Conservation (phyloP, 2,888 invertebrate species). For the Sinopyrophorus schimmeli region DNA sequence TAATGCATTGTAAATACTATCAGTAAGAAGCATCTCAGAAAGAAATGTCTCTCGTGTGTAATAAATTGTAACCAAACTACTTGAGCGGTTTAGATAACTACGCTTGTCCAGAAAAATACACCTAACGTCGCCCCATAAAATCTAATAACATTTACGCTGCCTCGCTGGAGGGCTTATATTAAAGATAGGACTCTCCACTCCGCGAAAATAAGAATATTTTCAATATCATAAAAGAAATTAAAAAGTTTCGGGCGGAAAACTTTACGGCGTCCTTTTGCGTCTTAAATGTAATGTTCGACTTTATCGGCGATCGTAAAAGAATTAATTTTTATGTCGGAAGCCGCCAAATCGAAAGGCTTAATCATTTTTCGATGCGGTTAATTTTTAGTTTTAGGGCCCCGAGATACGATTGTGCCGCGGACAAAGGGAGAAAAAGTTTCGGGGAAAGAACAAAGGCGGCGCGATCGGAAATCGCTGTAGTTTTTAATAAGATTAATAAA, state of each 20-base stretch:
- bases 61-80: conserved; percentile 24
- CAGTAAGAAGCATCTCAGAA: conserved; percentile 19
- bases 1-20: conserved; percentile 19
- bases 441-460: too few species aligned
- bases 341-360: too few species aligned
- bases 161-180: conserved; percentile 39
- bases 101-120: conserved; percentile 22
- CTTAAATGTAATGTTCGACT: too few species aligned
- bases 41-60: conserved; percentile 26
- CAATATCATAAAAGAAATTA: conserved; percentile 42
- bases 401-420: too few species aligned
- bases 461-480: too few species aligned
- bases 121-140: conserved; percentile 5
- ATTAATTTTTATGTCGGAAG: too few species aligned
- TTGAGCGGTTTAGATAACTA: conserved; percentile 26
- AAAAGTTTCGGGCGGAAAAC: conserved; percentile 37
- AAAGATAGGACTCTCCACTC: conserved; percentile 40
- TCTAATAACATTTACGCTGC: conserved; percentile 16
- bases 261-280: conserved; percentile 14
- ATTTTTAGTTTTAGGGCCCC: too few species aligned
- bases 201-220: conserved; percentile 38
- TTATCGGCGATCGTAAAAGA: too few species aligned
- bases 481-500: too few species aligned
- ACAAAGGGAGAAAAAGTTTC: too few species aligned
- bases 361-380: too few species aligned